Evolutionary conservation across 2,797 vertebrate species (phyloP), one percentile per base, ranked within the genome.

Genomic region (Characodon lateralis): DNA sequence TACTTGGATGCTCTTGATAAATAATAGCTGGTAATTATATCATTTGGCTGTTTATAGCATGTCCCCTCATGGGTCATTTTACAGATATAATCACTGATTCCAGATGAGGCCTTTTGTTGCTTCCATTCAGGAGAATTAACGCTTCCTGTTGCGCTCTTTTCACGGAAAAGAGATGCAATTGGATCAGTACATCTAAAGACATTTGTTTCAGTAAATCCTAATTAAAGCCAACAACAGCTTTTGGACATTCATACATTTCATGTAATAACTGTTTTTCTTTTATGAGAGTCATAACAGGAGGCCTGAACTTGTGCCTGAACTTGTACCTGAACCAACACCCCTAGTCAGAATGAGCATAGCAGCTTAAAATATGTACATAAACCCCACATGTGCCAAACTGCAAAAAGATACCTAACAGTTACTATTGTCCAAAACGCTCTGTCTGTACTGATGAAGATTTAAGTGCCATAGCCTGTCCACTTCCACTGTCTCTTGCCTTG

Each of bases 11-110:
- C 63, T 0, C 61, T 12, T 83, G 50, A 84, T 78, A 71, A 85
- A 76, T 70, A 72, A 28, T 50, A 69, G 72, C 73, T 80, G 86
- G 77, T 83, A 88, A 88, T 85, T 68, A 85, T 73, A 86, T 87
- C 50, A 76, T 81, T 83, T 65, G 73, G 71, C 61, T 82, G 68
- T 79, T 87, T 81, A 63, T 74, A 68, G 74, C 9, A 1, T 76
- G 12, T 2, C 22, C 2, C 22, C 39, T 76, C 46, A 72, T 28
- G 82, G 82, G 65, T 77, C 78, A 72, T 82, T 83, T 84, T 16
- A 74, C 56, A 59, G 69, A 88, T 61, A 71, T 74, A 70, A 69
- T 79, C 35, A 80, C 24, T 20, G 77, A 83, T 77, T 84, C 73
- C 76, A 77, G 79, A 88, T 79, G 78, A 80, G 59, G 31, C 20